These are phyloP conservation scores for Nasonovia ribisnigri DNA, from an alignment of 2,888 invertebrate species.

Conservation along the genomic window DNA sequence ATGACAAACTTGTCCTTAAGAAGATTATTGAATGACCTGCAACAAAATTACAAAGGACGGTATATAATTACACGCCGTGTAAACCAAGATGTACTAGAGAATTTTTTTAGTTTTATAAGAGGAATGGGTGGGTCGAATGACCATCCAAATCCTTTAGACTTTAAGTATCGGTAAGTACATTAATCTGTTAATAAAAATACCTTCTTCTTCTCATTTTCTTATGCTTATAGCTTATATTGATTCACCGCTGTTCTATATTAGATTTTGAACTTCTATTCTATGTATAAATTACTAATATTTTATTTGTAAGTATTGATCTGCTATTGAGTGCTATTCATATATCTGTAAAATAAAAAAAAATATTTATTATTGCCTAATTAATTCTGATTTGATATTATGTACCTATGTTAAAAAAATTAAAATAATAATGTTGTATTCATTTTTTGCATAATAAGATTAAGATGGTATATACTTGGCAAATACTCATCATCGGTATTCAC, in stretches of 20 bases:
- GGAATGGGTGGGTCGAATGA: constrained; percentile 25
- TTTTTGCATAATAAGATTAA: not conserved
- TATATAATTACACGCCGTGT: constrained; percentile 27
- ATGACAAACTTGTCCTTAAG: constrained; percentile 35
- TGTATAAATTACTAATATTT: not conserved
- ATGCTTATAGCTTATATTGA: not conserved
- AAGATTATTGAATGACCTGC: constrained; percentile 3
- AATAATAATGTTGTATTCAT: not conserved
- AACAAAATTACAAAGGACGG: constrained; percentile 9
- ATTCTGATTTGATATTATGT: not conserved
- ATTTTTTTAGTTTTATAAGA: constrained; percentile 26
- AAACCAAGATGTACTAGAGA: constrained; percentile 26
- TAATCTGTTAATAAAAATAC: too few species aligned
- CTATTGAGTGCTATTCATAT: too few species aligned
- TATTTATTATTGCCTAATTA: too few species aligned
- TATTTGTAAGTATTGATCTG: too few species aligned
- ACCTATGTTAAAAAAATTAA: not conserved
- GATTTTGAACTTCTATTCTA: too few species aligned
- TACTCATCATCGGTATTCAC: constrained; percentile 6
- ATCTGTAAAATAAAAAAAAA: too few species aligned
- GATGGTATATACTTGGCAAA: constrained; percentile 18
- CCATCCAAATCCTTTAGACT: constrained; percentile 32
- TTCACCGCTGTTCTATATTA: not conserved
- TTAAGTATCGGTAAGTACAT: constrained; percentile 24
- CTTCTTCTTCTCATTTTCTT: constrained; percentile 4